Percentiles rank a stretch among this genome's conserved stretches.
These are phyloP conservation scores for Nasonovia ribisnigri DNA, from an alignment of 2,888 invertebrate genomes.

Conservation along the genomic window DNA sequence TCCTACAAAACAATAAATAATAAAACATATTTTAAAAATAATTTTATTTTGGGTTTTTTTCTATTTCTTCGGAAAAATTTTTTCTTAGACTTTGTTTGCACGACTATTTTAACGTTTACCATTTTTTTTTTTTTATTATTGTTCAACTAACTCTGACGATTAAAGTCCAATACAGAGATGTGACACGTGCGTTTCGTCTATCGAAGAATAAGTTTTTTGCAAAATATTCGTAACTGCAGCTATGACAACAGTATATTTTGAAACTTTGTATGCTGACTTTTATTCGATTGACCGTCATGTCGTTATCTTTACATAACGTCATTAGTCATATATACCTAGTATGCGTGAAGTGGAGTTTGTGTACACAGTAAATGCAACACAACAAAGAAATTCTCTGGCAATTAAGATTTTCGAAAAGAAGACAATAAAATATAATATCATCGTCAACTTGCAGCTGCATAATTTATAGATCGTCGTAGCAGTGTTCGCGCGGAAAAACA, in stretches of 20 bases:
- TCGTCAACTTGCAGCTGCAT: neutral
- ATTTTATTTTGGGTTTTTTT: too few species aligned
- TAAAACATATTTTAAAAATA: too few species aligned
- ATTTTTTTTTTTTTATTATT: neutral
- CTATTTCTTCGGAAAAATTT: neutral
- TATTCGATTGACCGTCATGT: neutral
- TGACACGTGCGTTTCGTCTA: neutral
- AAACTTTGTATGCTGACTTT: neutral
- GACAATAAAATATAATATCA: constrained; percentile 40
- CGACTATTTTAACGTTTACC: neutral
- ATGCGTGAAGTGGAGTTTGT: neutral
- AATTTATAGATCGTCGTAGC: neutral
- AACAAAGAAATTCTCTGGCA: neutral
- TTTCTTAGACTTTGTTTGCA: neutral
- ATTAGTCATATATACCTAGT: neutral
- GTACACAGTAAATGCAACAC: neutral
- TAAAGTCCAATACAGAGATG: neutral
- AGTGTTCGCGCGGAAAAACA: neutral
- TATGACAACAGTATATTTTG: neutral
- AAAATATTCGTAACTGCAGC: too few species aligned
- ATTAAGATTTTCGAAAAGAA: constrained; percentile 1
- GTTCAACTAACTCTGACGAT: neutral
- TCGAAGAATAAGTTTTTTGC: too few species aligned
- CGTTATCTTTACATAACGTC: neutral
- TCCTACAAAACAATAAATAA: too few species aligned